These are phyloP conservation scores for Lethrus apterus DNA, from an alignment of 1,140 invertebrate genomes.

Conservation along the genomic window DNA sequence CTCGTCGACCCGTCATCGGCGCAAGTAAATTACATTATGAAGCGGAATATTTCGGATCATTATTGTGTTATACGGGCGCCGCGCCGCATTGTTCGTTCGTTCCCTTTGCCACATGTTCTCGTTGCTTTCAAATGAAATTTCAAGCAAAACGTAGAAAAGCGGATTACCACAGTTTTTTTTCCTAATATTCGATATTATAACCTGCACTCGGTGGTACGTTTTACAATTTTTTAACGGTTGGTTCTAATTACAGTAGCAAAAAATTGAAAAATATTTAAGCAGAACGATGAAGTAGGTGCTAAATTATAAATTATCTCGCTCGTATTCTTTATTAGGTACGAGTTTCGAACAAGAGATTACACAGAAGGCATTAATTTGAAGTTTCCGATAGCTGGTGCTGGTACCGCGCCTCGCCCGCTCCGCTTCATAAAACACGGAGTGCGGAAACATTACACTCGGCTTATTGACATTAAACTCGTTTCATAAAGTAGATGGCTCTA, in stretches of 20 bases:
- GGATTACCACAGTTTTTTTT: no score
- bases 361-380: slow-evolving; percentile 30
- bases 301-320: slow-evolving; percentile 15
- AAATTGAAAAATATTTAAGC: no score
- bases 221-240: no score
- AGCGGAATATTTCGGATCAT: slow-evolving; percentile 11
- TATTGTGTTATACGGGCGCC: slow-evolving; percentile 9
- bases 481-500: slow-evolving; percentile 11
- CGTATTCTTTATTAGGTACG: slow-evolving; percentile 20
- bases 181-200: no score
- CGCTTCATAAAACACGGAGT: slow-evolving; percentile 16
- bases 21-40: slow-evolving; percentile 13
- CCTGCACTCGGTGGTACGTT: no score
- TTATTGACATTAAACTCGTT: slow-evolving; percentile 19
- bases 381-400: slow-evolving; percentile 22
- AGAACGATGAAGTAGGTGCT: no score
- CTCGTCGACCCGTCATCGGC: slow-evolving; percentile 4
- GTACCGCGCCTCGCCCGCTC: neutral
- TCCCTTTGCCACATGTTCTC: no score
- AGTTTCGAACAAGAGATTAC: slow-evolving; percentile 23
- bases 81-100: no score
- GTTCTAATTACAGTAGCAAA: no score
- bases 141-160: no score
- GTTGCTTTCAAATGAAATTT: no score
- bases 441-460: slow-evolving; percentile 16